Evolutionary conservation across 2,113 vertebrate genomes (phyloP).

Genomic region (Ploceus nigricollis): DNA sequence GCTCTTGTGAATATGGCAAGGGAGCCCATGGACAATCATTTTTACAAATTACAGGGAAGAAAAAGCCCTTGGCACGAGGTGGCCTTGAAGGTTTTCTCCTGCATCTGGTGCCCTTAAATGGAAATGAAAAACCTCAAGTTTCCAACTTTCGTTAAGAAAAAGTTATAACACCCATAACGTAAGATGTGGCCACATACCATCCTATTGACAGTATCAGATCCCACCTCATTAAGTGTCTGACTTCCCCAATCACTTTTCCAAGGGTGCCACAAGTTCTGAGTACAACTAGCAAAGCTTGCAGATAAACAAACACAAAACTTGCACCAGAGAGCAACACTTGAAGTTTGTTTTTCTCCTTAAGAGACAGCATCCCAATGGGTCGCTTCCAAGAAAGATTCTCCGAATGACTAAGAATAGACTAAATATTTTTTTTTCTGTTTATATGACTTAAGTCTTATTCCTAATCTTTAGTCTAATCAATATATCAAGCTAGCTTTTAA

Average conservation of each 20-base stretch:
- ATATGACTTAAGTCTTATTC: background rate
- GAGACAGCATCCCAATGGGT: background rate
- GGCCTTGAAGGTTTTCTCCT: background rate
- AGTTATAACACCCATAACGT: background rate
- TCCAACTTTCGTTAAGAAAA: background rate
- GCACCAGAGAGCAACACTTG: background rate
- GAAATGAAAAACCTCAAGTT: background rate
- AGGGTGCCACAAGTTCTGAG: background rate
- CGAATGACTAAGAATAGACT: background rate
- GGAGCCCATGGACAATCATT: background rate
- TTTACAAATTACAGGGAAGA: constrained; percentile 7
- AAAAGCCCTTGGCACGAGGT: background rate
- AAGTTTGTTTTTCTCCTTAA: background rate
- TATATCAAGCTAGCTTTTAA: background rate
- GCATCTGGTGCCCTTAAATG: constrained; percentile 6
- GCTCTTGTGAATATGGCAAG: background rate
- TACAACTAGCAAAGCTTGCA: background rate
- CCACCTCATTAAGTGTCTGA: background rate
- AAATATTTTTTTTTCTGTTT: background rate
- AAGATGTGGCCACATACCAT: background rate
- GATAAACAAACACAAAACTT: background rate
- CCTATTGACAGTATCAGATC: background rate
- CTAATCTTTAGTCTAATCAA: background rate
- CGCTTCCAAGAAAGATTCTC: background rate
- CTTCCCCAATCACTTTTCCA: background rate